Percentiles rank a stretch among this genome's conserved stretches.
Conservation (phyloP, 2,888 invertebrate genomes). For the Yponomeuta plumbellus region DNA sequence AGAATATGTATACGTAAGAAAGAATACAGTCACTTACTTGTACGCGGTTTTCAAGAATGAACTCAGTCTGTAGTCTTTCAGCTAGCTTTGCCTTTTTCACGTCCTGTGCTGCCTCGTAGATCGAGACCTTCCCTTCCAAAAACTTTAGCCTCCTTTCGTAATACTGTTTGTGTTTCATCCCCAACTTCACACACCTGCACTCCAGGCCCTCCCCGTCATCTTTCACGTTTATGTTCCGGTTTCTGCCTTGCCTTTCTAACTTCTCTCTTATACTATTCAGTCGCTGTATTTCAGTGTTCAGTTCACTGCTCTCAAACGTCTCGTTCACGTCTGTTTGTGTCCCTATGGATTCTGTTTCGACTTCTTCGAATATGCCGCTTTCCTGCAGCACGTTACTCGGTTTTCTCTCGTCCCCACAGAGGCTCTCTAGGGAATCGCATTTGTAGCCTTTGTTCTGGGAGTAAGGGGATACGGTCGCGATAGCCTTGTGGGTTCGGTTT, state of each 20-base stretch:
- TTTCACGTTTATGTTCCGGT: slow-evolving; percentile 62
- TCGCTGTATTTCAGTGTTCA: slow-evolving; percentile 79
- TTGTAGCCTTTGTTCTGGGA: slow-evolving; percentile 62
- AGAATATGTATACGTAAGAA: no score
- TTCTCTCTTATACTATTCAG: slow-evolving; percentile 79
- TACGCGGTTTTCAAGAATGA: slow-evolving; percentile 68
- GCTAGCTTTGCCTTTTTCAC: slow-evolving; percentile 77
- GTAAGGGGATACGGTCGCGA: slow-evolving; percentile 81
- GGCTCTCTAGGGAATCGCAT: slow-evolving; percentile 64
- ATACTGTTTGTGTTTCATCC: slow-evolving; percentile 78
- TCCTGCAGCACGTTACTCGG: slow-evolving; percentile 80
- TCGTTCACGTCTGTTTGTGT: slow-evolving; percentile 78
- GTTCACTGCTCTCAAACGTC: slow-evolving; percentile 69
- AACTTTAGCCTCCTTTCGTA: slow-evolving; percentile 80
- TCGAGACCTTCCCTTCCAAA: slow-evolving; percentile 79
- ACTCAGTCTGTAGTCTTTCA: slow-evolving; percentile 79
- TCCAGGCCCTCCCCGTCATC: slow-evolving; percentile 64
- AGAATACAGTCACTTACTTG: slow-evolving; percentile 43
- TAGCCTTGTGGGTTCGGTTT: slow-evolving; percentile 73
- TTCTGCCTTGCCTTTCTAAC: slow-evolving; percentile 76
- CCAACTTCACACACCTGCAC: slow-evolving; percentile 70
- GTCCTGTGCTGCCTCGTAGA: slow-evolving; percentile 81
- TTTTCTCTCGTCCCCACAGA: slow-evolving; percentile 62
- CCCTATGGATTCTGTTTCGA: slow-evolving; percentile 61
- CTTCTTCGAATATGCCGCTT: slow-evolving; percentile 84